These are phyloP conservation scores for Biston stratarius DNA, from an alignment of 2,888 invertebrate genomes.

Conservation along the genomic window DNA sequence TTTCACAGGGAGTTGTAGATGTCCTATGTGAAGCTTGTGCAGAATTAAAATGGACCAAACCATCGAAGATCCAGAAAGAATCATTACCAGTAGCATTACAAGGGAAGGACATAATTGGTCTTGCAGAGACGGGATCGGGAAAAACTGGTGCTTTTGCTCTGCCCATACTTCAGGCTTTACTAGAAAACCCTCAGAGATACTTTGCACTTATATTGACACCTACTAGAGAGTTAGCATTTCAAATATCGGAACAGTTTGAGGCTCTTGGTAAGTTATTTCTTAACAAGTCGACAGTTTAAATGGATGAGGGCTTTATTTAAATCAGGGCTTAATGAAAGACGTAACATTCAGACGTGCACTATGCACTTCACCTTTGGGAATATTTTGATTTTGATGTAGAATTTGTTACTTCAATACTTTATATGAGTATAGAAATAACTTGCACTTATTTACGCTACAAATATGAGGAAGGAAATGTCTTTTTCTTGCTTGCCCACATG, in stretches of 20 bases:
- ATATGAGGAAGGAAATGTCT: too few species aligned
- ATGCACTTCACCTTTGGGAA: too few species aligned
- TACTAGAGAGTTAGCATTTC: slow-evolving; percentile 98
- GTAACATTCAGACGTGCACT: too few species aligned
- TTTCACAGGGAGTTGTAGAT: slow-evolving; percentile 93
- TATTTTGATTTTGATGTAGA: too few species aligned
- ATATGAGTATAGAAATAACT: too few species aligned
- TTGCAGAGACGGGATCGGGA: slow-evolving; percentile 95
- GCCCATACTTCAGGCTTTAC: slow-evolving; percentile 96
- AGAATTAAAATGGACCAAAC: slow-evolving; percentile 96
- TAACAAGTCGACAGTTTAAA: background rate
- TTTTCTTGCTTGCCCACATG: too few species aligned
- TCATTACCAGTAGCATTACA: slow-evolving; percentile 96
- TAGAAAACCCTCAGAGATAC: slow-evolving; percentile 97
- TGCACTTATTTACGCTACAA: too few species aligned
- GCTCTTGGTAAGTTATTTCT: slow-evolving; percentile 91
- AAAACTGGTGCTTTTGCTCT: slow-evolving; percentile 99
- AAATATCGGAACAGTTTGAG: slow-evolving; percentile 99
- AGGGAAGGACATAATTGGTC: slow-evolving; percentile 89
- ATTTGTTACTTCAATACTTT: too few species aligned
- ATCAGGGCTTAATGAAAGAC: too few species aligned
- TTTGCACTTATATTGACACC: slow-evolving; percentile 98
- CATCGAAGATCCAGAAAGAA: slow-evolving; percentile 98
- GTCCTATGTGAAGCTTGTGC: slow-evolving; percentile 96
- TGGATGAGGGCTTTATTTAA: too few species aligned